Percentiles rank a stretch among this genome's conserved stretches.
Evolutionary conservation across 2,113 vertebrate species (phyloP).

Genomic region (Macroglossus sobrinus): DNA sequence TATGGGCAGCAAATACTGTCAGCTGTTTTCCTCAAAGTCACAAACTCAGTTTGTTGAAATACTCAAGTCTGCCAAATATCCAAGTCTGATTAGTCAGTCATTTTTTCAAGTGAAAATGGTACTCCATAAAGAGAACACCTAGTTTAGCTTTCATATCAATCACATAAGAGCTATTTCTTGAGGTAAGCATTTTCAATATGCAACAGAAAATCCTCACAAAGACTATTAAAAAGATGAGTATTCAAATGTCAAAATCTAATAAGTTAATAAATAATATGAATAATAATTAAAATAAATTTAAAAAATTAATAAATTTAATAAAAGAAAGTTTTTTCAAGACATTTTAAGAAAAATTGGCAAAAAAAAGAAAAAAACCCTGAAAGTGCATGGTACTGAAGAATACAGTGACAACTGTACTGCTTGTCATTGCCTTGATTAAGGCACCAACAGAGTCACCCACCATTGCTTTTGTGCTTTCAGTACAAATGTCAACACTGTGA

Average conservation of each 20-base stretch:
- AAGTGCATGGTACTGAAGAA: neutral
- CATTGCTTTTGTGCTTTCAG: neutral
- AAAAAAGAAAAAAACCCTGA: neutral
- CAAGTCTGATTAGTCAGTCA: neutral
- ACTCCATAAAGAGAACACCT: neutral
- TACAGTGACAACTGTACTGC: neutral
- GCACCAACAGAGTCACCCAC: neutral
- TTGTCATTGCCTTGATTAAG: neutral
- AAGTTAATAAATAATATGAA: neutral
- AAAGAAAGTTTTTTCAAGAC: neutral
- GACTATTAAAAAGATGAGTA: neutral
- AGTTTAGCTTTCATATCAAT: neutral
- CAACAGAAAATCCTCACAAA: neutral
- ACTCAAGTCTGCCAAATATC: neutral
- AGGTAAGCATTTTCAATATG: neutral
- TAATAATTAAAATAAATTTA: neutral
- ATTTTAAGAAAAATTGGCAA: neutral
- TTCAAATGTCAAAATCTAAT: neutral
- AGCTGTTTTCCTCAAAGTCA: neutral
- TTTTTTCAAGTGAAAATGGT: neutral
- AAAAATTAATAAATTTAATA: neutral
- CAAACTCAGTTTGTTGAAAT: neutral
- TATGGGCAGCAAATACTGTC: neutral
- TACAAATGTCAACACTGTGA: neutral
- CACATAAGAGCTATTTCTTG: neutral